A percentile compares a stretch with the other conserved stretches of the same genome.
Evolutionary conservation across 1,140 invertebrate species (phyloP).

Genomic region (Zaprionus lachaisei): DNA sequence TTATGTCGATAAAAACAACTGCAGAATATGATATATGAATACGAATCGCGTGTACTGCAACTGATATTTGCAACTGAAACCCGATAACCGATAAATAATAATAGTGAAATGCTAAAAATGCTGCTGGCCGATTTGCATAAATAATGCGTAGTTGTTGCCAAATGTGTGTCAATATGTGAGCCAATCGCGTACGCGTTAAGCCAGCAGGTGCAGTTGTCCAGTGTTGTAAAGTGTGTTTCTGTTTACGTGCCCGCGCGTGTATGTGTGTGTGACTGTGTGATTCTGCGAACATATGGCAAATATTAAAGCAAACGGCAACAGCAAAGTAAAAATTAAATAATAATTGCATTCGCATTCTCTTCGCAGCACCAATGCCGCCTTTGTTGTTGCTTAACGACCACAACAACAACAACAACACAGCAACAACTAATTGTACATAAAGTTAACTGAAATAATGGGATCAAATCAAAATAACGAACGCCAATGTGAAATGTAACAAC

Average conservation of each 20-base stretch:
- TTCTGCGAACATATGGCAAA: slow-evolving; percentile 69
- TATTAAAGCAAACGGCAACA: slow-evolving; percentile 10
- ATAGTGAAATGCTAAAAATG: slow-evolving; percentile 32
- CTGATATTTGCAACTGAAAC: slow-evolving; percentile 24
- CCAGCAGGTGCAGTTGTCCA: slow-evolving; percentile 65
- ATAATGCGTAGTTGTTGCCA: slow-evolving; percentile 60
- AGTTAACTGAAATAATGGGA: slow-evolving; percentile 29
- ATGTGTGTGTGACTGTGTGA: slow-evolving; percentile 18
- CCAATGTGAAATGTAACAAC: slow-evolving; percentile 68
- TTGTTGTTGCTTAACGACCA: slow-evolving; percentile 21
- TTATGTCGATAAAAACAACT: slow-evolving; percentile 32
- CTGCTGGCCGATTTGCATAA: slow-evolving; percentile 46
- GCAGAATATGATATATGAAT: neutral
- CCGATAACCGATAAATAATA: slow-evolving; percentile 49
- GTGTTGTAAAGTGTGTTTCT: slow-evolving; percentile 56
- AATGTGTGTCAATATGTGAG: slow-evolving; percentile 72
- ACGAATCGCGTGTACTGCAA: slow-evolving; percentile 1
- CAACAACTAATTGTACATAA: slow-evolving; percentile 6
- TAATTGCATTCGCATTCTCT: slow-evolving; percentile 51
- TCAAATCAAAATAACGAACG: slow-evolving; percentile 24
- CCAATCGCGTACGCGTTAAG: slow-evolving; percentile 33
- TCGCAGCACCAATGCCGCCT: slow-evolving; percentile 42
- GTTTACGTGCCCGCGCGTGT: slow-evolving; percentile 10
- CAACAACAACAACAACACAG: slow-evolving; percentile 1
- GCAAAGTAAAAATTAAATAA: slow-evolving; percentile 41